Percentiles rank a stretch among this genome's conserved stretches.
Conservation (phyloP, 2,888 invertebrate species). For the Polia nebulosa region DNA sequence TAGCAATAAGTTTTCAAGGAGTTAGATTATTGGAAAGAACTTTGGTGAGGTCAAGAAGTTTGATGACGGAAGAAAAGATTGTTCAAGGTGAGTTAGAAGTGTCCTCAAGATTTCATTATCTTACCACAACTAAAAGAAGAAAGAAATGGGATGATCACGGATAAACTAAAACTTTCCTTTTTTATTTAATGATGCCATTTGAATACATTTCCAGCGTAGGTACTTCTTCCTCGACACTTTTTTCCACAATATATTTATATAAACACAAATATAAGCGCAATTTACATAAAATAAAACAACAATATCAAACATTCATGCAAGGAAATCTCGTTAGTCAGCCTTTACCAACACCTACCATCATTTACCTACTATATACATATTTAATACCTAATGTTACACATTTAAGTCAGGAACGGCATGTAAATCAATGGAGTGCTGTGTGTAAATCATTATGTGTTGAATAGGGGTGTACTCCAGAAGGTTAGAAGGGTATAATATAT, state of each 20-base stretch:
- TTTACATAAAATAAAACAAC: conserved; percentile 63
- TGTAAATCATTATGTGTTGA: conserved; percentile 54
- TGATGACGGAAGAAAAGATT: conserved; percentile 46
- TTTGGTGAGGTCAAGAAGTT: conserved; percentile 50
- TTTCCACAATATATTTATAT: conserved; percentile 28
- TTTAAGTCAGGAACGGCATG: conserved; percentile 50
- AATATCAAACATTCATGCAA: conserved; percentile 87
- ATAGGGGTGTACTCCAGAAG: conserved; percentile 50
- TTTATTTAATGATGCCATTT: conserved; percentile 28
- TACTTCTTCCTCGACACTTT: conserved; percentile 29
- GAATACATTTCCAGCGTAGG: conserved; percentile 31
- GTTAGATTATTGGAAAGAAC: conserved; percentile 36
- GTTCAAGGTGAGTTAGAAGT: conserved; percentile 40
- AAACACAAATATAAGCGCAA: conserved; percentile 57
- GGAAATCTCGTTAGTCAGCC: conserved; percentile 90
- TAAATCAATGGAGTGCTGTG: conserved; percentile 60
- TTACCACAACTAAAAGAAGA: conserved; percentile 39
- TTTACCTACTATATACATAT: conserved; percentile 60
- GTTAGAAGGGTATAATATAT: conserved; percentile 36
- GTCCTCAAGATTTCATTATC: conserved; percentile 45
- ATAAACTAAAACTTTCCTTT: conserved; percentile 25
- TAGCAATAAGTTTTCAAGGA: conserved; percentile 45
- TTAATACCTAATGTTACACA: conserved; percentile 53
- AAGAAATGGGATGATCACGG: conserved; percentile 16
- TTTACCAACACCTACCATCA: conserved; percentile 69